Conservation (phyloP, 2,888 invertebrate genomes). For the Melieria crassipennis region DNA sequence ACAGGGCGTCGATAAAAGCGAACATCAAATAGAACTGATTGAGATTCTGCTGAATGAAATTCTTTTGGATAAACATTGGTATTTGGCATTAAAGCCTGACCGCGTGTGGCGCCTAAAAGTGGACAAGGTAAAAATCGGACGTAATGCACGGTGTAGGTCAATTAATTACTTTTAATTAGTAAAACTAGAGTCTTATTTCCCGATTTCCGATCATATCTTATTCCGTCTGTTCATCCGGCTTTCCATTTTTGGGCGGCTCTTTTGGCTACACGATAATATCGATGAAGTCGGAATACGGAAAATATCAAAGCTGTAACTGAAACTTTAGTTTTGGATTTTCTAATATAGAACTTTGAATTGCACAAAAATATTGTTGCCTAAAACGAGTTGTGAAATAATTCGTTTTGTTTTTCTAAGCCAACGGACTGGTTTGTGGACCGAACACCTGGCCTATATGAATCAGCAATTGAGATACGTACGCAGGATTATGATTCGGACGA, state of each 20-base stretch:
- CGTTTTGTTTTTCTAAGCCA: constrained; percentile 45
- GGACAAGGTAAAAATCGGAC: constrained; percentile 48
- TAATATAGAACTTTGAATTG: not conserved
- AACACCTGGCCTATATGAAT: constrained; percentile 64
- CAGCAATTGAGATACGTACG: constrained; percentile 61
- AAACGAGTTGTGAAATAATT: not conserved
- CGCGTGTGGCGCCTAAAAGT: constrained; percentile 50
- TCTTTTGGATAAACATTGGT: constrained; percentile 60
- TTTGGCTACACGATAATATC: too few species aligned
- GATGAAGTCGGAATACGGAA: too few species aligned
- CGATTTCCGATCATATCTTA: too few species aligned
- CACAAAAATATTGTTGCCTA: not conserved
- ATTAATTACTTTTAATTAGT: too few species aligned
- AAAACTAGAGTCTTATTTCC: too few species aligned
- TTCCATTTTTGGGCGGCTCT: too few species aligned
- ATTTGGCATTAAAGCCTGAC: constrained; percentile 59
- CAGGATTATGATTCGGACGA: constrained; percentile 61
- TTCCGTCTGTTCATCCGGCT: too few species aligned
- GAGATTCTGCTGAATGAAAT: constrained; percentile 56
- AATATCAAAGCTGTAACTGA: too few species aligned
- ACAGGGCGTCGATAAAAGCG: constrained; percentile 29
- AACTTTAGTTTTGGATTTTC: too few species aligned
- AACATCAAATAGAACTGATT: constrained; percentile 46
- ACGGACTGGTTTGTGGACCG: constrained; percentile 59
- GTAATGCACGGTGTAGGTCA: not conserved